These are phyloP conservation scores for Rousettus leschenaultii DNA, from an alignment of 2,113 vertebrate species.

Conservation along the genomic window DNA sequence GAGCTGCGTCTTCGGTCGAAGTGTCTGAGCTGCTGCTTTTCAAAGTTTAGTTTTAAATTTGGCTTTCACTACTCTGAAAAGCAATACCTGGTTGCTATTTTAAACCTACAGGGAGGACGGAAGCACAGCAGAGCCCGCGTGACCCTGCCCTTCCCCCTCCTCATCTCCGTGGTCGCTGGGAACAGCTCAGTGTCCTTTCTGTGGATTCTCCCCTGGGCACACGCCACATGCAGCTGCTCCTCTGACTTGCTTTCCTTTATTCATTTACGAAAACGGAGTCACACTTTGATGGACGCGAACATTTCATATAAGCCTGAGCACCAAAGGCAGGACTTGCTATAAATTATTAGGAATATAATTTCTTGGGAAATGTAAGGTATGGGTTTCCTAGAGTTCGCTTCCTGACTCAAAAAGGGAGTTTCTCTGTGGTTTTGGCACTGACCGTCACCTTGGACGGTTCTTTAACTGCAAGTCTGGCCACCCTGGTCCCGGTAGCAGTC, in stretches of 20 bases:
- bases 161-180: fast-evolving
- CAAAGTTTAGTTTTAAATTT: background rate
- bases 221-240: background rate
- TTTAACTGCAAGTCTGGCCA: background rate
- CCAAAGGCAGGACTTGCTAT: background rate
- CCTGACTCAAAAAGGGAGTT: background rate
- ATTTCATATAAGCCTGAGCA: background rate
- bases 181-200: background rate
- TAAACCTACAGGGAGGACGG: background rate
- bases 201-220: too few relatives aligned
- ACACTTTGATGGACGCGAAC: background rate
- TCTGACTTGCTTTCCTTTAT: background rate
- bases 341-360: background rate
- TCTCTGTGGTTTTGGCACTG: background rate
- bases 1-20: fast-evolving
- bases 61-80: background rate
- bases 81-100: background rate
- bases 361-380: background rate
- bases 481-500: background rate
- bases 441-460: background rate
- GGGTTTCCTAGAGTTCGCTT: background rate
- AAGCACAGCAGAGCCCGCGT: background rate
- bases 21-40: background rate
- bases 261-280: background rate
- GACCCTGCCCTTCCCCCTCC: background rate